phyloP scores from a whole-genome alignment of 2,888 invertebrate genomes.

The Spatulosminthurus flaviceps region DNA sequence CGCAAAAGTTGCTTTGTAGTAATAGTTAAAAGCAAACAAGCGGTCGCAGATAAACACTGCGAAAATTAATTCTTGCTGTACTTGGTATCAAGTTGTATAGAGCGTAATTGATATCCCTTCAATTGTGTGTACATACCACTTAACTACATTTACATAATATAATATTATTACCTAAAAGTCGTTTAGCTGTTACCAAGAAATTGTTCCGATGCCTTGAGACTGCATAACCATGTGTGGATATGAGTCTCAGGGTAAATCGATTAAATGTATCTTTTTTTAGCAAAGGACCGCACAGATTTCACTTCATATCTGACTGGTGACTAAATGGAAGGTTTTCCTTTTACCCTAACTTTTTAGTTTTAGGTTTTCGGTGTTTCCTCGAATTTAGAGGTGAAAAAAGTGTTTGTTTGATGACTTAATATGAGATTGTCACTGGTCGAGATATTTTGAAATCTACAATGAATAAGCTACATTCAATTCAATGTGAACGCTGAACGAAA shows the following conservation, averaged over 20 bases:
- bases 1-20: too few species aligned
- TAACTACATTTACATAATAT: not conserved
- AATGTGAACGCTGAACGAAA: slow-evolving; percentile 1
- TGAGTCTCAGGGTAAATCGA: not conserved
- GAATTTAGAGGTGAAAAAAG: not conserved
- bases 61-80: too few species aligned
- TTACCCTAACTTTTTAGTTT: too few species aligned
- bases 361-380: too few species aligned
- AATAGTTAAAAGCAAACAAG: too few species aligned
- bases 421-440: slow-evolving; percentile 27
- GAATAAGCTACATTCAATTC: slow-evolving; percentile 29
- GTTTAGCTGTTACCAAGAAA: not conserved
- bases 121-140: not conserved
- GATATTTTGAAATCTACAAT: slow-evolving; percentile 28
- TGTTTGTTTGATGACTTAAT: not conserved
- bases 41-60: too few species aligned
- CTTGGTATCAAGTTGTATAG: not conserved
- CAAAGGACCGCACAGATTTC: slow-evolving; percentile 30
- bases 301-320: slow-evolving; percentile 28
- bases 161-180: not conserved
- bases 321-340: not conserved
- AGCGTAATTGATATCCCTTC: not conserved
- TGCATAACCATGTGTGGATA: not conserved
- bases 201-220: not conserved
- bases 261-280: slow-evolving; percentile 28